Base-by-base conservation (phyloP, 2,888 invertebrate species). In the Fragum whitleyi region DNA sequence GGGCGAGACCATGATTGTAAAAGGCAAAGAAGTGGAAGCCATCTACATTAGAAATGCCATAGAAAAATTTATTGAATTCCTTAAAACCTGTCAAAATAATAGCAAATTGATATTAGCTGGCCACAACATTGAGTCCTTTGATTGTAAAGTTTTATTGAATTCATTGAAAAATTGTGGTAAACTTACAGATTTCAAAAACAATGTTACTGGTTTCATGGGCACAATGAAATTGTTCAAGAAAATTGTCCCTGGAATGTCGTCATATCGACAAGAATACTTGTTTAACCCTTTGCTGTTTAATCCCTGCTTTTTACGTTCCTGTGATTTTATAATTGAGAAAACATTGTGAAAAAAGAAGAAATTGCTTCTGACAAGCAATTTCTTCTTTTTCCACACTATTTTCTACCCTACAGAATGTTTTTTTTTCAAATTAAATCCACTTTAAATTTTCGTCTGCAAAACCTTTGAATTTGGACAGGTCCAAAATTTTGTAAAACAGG, bases 111-210 rank as follows among this genome's bases (percentile, higher is more conserved):
- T 39, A 7, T 23, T 55, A 55, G 55, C 23, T 55, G 55, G 55
- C 55, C 55, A 55, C 55, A 55, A 55, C 55, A 55, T 55, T 55
- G 55, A 55, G n/a, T 11, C 55, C 6, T 55, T 55, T 55, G 55
- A 55, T 19, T 55, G 55, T 55, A 55, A 55, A 19, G 55, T 55
- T n/a, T 55, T 55, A 19, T 21, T 55, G 6, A 55, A 55, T 55
- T 55, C 55, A 55, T 55, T 55, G 55, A 7, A 55, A 19, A 55
- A 55, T 55, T 55, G 55, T 55, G 55, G 23, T 7, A 55, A 55
- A 55, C 7, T 55, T 55, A 11, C 55, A 55, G 55, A 55, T 55
- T 55, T 55, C 23, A 55, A 55, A 55, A 55, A 55, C 7, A 55
- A 7, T 21, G 55, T 55, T 55, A 19, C 55, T 55, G 55, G 55